A percentile compares a stretch with the other conserved stretches of the same genome.
phyloP scores from a whole-genome alignment of 1,140 invertebrate species.

The Trinorchestia longiramus region DNA sequence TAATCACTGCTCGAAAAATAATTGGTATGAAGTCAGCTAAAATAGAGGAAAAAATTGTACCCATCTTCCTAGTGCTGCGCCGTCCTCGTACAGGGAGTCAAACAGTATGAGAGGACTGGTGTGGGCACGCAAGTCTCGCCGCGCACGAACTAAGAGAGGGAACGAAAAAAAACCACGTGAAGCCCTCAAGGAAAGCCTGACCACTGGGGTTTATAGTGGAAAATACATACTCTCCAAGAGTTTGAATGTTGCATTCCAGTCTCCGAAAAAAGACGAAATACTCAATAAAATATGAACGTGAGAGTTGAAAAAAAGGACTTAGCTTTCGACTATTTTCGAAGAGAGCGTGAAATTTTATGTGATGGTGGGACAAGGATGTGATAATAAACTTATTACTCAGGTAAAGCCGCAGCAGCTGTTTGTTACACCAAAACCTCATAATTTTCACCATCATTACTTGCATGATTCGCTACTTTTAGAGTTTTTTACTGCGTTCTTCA shows the following conservation, averaged over 20 bases:
- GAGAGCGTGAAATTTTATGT: neutral
- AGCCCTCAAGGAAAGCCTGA: neutral
- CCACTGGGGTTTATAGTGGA: neutral
- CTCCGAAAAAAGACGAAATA: neutral
- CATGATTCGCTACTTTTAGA: too few relatives aligned
- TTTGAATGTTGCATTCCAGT: neutral
- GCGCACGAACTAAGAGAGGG: neutral
- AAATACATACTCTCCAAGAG: neutral
- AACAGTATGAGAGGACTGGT: neutral
- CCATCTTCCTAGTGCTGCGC: neutral
- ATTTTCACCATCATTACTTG: too few relatives aligned
- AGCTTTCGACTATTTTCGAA: neutral
- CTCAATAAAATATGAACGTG: neutral
- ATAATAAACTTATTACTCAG: too few relatives aligned
- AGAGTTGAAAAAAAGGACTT: neutral
- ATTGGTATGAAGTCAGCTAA: neutral
- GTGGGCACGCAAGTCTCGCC: neutral
- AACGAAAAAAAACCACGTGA: neutral
- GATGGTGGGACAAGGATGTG: neutral
- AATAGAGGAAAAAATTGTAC: neutral
- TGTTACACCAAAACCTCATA: too few relatives aligned
- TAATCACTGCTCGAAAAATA: neutral
- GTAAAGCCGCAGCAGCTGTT: too few relatives aligned
- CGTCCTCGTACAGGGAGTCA: neutral
- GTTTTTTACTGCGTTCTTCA: too few relatives aligned